Evolutionary conservation across 2,797 vertebrate genomes (phyloP), one percentile per base, ranked within the genome.

Genomic region (Mareca strepera): DNA sequence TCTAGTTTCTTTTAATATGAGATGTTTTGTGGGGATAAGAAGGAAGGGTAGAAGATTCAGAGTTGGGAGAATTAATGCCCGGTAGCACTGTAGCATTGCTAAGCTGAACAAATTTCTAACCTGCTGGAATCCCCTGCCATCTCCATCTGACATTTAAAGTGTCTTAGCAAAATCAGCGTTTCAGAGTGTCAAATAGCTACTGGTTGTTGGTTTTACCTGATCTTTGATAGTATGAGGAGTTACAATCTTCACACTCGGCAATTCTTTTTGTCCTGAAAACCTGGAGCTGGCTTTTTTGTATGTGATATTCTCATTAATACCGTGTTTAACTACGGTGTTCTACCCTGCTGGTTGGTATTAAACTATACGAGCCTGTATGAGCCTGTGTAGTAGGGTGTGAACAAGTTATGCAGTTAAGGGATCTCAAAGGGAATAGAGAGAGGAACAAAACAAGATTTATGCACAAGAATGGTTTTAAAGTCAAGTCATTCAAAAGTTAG

Each of bases 1-100:
- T 84, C 43, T 58, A 35, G 41, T 75, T 86, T 82, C 83, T 94
- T 93, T 88, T 72, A 86, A 72, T 90, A 44, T 16, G n/a, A 78
- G 37, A 20, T 82, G 39, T 76, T 92, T 84, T 88, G 37, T 20
- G 28, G 41, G 37, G 44, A 39, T 88, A 72, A 84, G 90, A 85
- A 86, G 82, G 62, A 79, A 87, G 44, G 12, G 31, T 68, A 37
- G 73, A 78, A 66, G 53, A 69, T 68, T 52, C 44, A 29, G 70
- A 59, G 8, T 43, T 91, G 35, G 7, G 11, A n/a, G 9, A 44
- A 22, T 75, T 78, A 79, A 50, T 44, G 28, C 53, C 70, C 48
- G 44, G 3, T 80, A 37, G 58, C 23, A 33, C 41, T 82, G 33
- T 35, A 58, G 53, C 26, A 9, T 25, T 76, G 26, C 28, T 80